Percentiles rank a stretch among this genome's conserved stretches.
phyloP scores from a whole-genome alignment of 1,140 invertebrate species.

The Bombus confusus region DNA sequence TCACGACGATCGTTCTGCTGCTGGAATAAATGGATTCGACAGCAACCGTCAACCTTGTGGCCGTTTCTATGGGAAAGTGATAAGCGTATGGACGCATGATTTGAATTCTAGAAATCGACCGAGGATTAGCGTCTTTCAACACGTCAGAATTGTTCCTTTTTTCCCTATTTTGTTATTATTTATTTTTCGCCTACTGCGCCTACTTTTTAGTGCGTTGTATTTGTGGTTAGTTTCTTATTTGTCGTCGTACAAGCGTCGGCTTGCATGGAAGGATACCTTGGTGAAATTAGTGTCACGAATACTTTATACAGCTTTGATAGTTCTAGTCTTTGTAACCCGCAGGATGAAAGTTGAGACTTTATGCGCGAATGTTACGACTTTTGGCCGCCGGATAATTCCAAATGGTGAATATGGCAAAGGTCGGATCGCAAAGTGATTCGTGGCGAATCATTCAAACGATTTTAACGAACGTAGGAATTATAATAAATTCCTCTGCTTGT shows the following conservation, averaged over 20 bases:
- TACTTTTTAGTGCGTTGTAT: too few relatives aligned
- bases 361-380: neutral
- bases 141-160: neutral
- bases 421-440: neutral
- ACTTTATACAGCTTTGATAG: neutral
- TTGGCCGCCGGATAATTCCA: neutral
- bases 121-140: neutral
- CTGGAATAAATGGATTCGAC: constrained; percentile 36
- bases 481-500: neutral
- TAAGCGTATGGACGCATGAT: constrained; percentile 14
- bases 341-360: neutral
- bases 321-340: neutral
- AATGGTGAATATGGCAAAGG: neutral
- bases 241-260: neutral
- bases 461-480: neutral
- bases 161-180: neutral
- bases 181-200: too few relatives aligned
- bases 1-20: constrained; percentile 1
- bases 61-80: constrained; percentile 35
- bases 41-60: constrained; percentile 21
- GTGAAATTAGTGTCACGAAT: neutral
- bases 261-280: neutral
- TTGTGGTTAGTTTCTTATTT: neutral
- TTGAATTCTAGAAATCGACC: neutral
- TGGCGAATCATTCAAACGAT: neutral